Conservation (phyloP, 2,888 invertebrate genomes). For the Meteorus colon region DNA sequence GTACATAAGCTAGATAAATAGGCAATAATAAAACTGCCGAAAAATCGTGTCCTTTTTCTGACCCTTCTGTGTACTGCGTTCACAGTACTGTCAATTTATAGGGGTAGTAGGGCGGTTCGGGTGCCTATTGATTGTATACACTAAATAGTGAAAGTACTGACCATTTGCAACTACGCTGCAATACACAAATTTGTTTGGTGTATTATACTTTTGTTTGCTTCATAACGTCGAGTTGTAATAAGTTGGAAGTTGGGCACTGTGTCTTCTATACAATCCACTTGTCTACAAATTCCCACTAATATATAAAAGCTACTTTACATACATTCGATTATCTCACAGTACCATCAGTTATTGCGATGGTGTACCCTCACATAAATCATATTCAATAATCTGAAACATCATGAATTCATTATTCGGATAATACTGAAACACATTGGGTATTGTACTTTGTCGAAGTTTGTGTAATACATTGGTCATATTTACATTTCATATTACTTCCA, state of each 20-base stretch:
- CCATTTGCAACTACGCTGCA: background rate
- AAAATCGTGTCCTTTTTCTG: background rate
- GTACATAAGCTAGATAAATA: background rate
- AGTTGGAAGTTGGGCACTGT: background rate
- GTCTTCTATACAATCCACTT: no score
- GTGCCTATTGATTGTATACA: background rate
- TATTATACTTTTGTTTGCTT: background rate
- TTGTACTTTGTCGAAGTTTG: no score
- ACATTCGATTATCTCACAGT: no score
- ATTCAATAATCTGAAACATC: no score
- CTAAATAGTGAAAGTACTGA: background rate
- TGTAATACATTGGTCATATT: no score
- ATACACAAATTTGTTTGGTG: background rate
- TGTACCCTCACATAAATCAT: no score
- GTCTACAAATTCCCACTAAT: no score
- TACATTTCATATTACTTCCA: no score
- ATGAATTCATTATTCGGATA: no score
- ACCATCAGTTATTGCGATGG: no score
- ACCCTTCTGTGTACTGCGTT: background rate
- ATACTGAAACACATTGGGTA: no score
- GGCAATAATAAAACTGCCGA: background rate
- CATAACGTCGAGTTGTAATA: background rate
- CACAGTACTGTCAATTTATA: constrained; percentile 20
- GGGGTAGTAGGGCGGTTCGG: constrained; percentile 32
- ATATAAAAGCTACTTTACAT: no score